phyloP scores from a whole-genome alignment of 2,888 invertebrate species.

The Listrodromus nycthemerus region DNA sequence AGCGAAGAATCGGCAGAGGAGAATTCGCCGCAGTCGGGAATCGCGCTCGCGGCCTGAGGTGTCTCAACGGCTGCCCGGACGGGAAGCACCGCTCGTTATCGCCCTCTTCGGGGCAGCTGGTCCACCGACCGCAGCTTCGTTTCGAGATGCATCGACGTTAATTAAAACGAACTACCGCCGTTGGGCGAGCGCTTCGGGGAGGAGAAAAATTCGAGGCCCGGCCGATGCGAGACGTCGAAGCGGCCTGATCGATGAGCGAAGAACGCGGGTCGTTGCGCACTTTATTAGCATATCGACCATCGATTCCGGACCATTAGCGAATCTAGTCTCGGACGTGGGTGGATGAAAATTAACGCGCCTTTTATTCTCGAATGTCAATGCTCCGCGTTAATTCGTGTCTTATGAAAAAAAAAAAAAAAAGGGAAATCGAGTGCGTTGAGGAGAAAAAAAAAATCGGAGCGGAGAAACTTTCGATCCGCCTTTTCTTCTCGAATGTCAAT shows the following conservation, averaged over 20 bases:
- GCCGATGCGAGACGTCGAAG: background rate
- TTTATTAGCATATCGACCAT: constrained; percentile 71
- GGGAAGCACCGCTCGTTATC: constrained; percentile 28
- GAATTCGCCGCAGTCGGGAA: background rate
- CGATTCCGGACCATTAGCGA: constrained; percentile 71
- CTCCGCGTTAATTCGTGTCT: no score
- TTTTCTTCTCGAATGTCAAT: no score
- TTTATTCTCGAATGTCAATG: no score
- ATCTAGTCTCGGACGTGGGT: constrained; percentile 11
- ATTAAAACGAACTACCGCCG: constrained; percentile 69
- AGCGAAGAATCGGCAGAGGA: background rate
- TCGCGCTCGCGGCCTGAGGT: background rate
- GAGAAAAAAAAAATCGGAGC: background rate
- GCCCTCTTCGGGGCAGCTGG: constrained; percentile 23
- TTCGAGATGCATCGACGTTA: constrained; percentile 68
- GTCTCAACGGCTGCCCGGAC: background rate
- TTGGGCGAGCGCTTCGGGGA: constrained; percentile 17
- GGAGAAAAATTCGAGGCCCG: constrained; percentile 40
- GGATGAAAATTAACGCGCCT: constrained; percentile 37
- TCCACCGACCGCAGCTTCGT: constrained; percentile 19
- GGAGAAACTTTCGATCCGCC: no score
- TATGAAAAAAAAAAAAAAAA: no score
- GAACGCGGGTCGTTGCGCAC: constrained; percentile 41
- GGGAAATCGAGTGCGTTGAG: background rate
- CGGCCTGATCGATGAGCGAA: background rate